Conservation (phyloP, 2,888 invertebrate genomes). For the Drosophila paucipuncta region DNA sequence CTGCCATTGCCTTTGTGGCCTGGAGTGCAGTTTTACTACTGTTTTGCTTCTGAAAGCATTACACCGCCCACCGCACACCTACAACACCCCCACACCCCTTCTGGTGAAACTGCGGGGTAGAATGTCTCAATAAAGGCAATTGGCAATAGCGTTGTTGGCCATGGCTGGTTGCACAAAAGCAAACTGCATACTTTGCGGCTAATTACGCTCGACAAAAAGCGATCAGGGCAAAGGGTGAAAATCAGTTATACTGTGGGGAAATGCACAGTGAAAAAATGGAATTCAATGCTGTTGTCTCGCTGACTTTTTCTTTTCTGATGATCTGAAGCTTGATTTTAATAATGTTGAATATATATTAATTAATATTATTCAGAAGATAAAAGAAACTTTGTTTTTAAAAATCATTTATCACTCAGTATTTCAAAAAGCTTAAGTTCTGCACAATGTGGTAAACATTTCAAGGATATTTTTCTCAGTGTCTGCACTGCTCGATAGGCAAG, state of each 20-base stretch:
- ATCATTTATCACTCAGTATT: neutral
- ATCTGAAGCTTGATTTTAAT: neutral
- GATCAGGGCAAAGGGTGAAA: neutral
- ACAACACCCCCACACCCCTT: neutral
- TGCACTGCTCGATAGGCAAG: slow-evolving; percentile 8
- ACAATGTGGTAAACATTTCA: neutral
- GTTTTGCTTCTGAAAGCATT: slow-evolving; percentile 7
- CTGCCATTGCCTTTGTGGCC: slow-evolving; percentile 36
- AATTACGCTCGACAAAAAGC: slow-evolving; percentile 62
- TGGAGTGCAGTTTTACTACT: slow-evolving; percentile 24
- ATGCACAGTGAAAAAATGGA: slow-evolving; percentile 2
- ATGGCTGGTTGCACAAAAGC: slow-evolving; percentile 45
- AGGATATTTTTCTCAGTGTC: slow-evolving; percentile 13
- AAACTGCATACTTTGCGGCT: slow-evolving; percentile 69
- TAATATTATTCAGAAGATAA: neutral
- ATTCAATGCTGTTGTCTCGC: neutral
- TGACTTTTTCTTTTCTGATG: neutral
- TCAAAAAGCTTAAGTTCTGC: neutral
- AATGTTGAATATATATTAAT: neutral
- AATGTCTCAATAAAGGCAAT: slow-evolving; percentile 49
- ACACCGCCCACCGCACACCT: neutral
- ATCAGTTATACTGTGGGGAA: neutral
- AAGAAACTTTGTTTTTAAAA: neutral
- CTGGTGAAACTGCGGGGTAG: neutral
- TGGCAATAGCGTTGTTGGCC: slow-evolving; percentile 27